phyloP scores from a whole-genome alignment of 35 echinoderm and acorn worm genomes.

The Stichopus chloronotus region DNA sequence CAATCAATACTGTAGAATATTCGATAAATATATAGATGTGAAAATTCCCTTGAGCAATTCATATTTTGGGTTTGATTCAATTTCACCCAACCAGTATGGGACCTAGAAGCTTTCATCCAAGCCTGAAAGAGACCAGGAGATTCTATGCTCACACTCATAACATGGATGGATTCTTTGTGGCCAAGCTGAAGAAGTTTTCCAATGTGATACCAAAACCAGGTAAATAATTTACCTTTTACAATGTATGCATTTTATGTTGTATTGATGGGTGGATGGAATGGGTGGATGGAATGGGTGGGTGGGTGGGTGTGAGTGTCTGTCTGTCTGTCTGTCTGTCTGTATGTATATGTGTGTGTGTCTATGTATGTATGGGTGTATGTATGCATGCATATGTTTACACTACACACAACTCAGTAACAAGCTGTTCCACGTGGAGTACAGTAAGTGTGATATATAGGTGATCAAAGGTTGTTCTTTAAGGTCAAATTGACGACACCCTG shows the following conservation, averaged over 20 bases:
- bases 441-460: background rate
- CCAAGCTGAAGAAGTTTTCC: constrained; percentile 89
- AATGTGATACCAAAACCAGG: constrained; percentile 78
- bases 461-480: background rate
- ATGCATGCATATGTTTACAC: background rate
- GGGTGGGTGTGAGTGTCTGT: background rate
- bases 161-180: constrained; percentile 96
- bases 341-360: constrained; percentile 27
- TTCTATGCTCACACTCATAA: constrained; percentile 99
- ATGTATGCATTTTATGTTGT: background rate
- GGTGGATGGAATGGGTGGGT: too few relatives aligned
- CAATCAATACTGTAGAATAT: too few relatives aligned
- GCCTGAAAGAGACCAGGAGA: constrained; percentile 78
- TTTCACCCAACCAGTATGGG: constrained; percentile 58
- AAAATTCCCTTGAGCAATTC: too few relatives aligned
- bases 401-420: background rate
- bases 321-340: background rate
- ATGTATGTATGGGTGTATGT: background rate
- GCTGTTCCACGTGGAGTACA: background rate
- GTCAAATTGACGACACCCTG: background rate
- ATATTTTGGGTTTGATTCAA: too few relatives aligned
- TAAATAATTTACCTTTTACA: constrained; percentile 23
- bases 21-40: too few relatives aligned
- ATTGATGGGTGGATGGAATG: too few relatives aligned
- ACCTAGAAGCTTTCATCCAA: constrained; percentile 72